Percentiles rank a stretch among this genome's conserved stretches.
These are phyloP conservation scores for Oophaga pumilio DNA, from an alignment of 2,113 vertebrate species.

Conservation along the genomic window DNA sequence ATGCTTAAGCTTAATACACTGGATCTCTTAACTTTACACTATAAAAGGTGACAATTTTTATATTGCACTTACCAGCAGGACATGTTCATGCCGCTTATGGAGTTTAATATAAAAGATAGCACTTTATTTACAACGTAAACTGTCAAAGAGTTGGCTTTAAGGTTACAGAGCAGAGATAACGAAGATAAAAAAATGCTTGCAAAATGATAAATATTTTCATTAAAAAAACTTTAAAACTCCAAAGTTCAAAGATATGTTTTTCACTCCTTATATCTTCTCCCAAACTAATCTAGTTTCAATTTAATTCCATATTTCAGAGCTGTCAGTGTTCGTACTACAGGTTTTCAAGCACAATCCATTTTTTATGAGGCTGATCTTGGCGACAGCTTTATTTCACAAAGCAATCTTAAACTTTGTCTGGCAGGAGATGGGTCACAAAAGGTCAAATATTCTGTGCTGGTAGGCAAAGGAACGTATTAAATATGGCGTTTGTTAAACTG, in stretches of 20 bases:
- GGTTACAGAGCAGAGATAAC: conserved; percentile 54
- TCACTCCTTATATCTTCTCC: conserved; percentile 57
- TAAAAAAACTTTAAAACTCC: conserved; percentile 58
- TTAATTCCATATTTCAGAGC: conserved; percentile 82
- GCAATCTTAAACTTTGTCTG: conserved; percentile 80
- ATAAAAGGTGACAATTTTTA: conserved; percentile 58
- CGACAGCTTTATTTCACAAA: conserved; percentile 87
- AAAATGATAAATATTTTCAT: conserved; percentile 59
- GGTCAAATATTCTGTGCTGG: conserved; percentile 69
- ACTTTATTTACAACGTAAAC: conserved; percentile 55
- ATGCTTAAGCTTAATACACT: conserved; percentile 37
- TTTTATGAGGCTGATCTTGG: conserved; percentile 77
- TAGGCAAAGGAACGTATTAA: conserved; percentile 52
- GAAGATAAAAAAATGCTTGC: conserved; percentile 55
- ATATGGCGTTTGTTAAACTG: conserved; percentile 56
- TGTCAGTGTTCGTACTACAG: conserved; percentile 72
- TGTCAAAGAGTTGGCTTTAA: conserved; percentile 57
- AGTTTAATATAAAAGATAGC: conserved; percentile 58
- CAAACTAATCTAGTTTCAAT: conserved; percentile 80
- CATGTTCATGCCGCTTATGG: conserved; percentile 49
- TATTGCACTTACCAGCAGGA: conserved; percentile 50
- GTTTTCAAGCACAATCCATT: conserved; percentile 69
- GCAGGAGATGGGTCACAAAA: conserved; percentile 74
- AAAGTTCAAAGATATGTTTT: conserved; percentile 60
- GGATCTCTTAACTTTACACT: conserved; percentile 45